Base-by-base conservation (phyloP, 2,113 vertebrate species). In the Hydropotes inermis region DNA sequence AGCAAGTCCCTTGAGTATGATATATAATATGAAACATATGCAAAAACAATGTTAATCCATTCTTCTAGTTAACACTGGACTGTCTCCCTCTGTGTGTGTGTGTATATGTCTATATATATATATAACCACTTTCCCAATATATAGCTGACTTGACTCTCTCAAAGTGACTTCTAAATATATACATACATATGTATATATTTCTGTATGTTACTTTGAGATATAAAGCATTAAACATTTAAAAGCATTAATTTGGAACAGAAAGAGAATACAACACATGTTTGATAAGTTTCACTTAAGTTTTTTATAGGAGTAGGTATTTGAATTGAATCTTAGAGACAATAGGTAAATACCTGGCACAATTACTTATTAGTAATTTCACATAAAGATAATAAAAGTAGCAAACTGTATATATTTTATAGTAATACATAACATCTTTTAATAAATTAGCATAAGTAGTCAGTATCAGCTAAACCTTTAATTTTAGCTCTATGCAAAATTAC, bases 11-110 rank as follows among this genome's bases (percentile, higher is more conserved):
- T 84, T 60, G 91, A 95, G 95, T 87, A 95, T 64, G 54, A 92
- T 45, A 2, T 5, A 89, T 97, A 97, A 97, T 97, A 87, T 82
- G 47, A 97, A 98, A 96, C 93, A 97, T 50, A 81, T 61, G 84
- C n/a, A 87, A 90, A 91, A 86, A 43, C 61, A 87, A 87, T 61
- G 58, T 52, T 92, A 96, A 97, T 94, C n/a, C 36, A 54, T 9
- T 70, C 15, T 78, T 94, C 54, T 45, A 84, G 43, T 95, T 87
- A 82, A 90, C 36, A 93, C 6, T 91, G 33, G 11, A 45, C 27
- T 70, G 2, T 9, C 19, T 12, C 23, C 43, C 16, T 81, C 33
- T 67, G 6, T 36, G 0, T 54, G 9, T 54, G 8, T 70, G 19
- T 10, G 2, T 36, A 2, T 70, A 3, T 39, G 7, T 74, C 0